Evolutionary conservation across 1,140 invertebrate species (phyloP).

Genomic region (Ectropis grisescens): DNA sequence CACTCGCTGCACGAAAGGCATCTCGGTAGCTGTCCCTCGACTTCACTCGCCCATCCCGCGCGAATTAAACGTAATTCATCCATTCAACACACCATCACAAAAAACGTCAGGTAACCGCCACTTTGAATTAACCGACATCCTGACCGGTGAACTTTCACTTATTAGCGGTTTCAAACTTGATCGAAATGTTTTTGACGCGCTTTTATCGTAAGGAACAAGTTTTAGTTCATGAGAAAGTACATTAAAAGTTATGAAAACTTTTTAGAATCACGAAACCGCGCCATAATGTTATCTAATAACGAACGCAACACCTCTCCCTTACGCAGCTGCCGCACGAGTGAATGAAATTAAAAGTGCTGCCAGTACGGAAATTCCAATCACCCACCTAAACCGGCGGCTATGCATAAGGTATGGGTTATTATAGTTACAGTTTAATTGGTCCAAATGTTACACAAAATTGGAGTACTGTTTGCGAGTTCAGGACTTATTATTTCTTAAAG

Average conservation of each 20-base stretch:
- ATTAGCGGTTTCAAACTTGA: constrained; percentile 16
- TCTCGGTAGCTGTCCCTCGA: constrained; percentile 52
- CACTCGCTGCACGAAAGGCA: constrained; percentile 81
- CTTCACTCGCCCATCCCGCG: constrained; percentile 56
- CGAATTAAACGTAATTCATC: constrained; percentile 63
- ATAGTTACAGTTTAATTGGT: too few relatives aligned
- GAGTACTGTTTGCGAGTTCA: too few relatives aligned
- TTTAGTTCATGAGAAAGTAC: constrained; percentile 26
- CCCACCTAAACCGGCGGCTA: background rate
- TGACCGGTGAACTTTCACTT: constrained; percentile 51
- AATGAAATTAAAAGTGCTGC: constrained; percentile 27
- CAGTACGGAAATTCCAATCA: background rate
- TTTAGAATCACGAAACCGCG: constrained; percentile 54
- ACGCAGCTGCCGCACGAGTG: constrained; percentile 41
- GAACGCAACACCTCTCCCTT: constrained; percentile 12
- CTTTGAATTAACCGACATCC: constrained; percentile 68
- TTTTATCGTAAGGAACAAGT: constrained; percentile 10
- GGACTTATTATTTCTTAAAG: background rate
- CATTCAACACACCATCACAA: constrained; percentile 66
- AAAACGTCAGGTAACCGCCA: constrained; percentile 69
- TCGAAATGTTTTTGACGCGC: constrained; percentile 15
- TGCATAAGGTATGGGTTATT: too few relatives aligned
- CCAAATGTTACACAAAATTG: too few relatives aligned
- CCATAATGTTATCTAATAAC: constrained; percentile 29
- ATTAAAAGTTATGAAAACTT: constrained; percentile 56